These are phyloP conservation scores for Julus scanicus DNA, from an alignment of 2,888 invertebrate genomes.

Conservation along the genomic window DNA sequence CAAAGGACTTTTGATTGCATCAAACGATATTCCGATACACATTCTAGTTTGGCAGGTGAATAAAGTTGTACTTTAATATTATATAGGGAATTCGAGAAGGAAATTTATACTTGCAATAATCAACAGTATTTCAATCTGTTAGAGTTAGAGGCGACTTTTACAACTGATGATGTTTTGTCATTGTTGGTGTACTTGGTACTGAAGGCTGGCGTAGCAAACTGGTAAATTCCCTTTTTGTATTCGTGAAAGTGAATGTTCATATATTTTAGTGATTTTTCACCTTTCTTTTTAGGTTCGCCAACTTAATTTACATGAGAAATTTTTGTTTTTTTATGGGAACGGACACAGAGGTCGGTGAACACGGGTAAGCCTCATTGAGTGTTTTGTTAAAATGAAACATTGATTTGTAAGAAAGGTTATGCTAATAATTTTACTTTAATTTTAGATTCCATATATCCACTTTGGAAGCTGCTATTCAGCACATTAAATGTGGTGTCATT, in stretches of 20 bases:
- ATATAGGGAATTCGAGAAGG: background rate
- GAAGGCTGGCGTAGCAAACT: constrained; percentile 38
- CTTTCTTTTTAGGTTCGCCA: background rate
- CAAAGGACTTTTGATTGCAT: constrained; percentile 46
- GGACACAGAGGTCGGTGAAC: constrained; percentile 46
- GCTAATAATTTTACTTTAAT: background rate
- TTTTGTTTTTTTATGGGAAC: constrained; percentile 26
- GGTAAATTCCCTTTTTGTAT: background rate
- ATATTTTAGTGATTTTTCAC: background rate
- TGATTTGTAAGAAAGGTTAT: background rate
- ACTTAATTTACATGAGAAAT: constrained; percentile 49
- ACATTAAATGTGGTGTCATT: background rate
- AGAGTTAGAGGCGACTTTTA: background rate
- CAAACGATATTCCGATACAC: background rate
- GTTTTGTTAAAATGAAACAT: background rate
- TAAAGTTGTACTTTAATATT: background rate
- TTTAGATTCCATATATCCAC: constrained; percentile 37
- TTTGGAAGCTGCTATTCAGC: constrained; percentile 48
- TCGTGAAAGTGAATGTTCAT: background rate
- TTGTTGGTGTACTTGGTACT: constrained; percentile 44
- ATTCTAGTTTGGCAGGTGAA: background rate
- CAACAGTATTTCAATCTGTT: background rate
- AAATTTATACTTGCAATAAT: background rate
- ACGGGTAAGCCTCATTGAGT: background rate
- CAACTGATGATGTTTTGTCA: constrained; percentile 46